Conservation (phyloP, 2,113 vertebrate species). For the Trinectes maculatus region DNA sequence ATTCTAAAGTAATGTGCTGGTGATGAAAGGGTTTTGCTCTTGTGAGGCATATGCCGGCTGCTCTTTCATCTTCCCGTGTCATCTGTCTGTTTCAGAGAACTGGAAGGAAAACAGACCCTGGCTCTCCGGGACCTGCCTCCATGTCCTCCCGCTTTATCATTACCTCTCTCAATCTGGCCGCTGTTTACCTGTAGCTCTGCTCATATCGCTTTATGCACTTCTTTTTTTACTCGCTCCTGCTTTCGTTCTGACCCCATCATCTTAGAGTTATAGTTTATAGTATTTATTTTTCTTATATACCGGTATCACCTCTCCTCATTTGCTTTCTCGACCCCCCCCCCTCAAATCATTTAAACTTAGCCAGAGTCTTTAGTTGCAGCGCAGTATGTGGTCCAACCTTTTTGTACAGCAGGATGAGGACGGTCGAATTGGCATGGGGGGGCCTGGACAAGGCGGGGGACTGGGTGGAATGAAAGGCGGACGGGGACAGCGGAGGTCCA, state of each 20-base stretch:
- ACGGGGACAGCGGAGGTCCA: constrained; percentile 67
- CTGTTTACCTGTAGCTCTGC: constrained; percentile 28
- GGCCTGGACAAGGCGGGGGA: constrained; percentile 58
- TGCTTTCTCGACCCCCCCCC: background rate
- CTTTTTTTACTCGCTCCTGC: constrained; percentile 4
- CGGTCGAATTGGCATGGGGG: constrained; percentile 71
- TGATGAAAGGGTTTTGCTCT: constrained; percentile 61
- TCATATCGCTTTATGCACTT: constrained; percentile 25
- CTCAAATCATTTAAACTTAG: constrained; percentile 11
- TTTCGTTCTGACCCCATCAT: constrained; percentile 19
- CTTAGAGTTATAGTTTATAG: constrained; percentile 21
- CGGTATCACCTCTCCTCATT: background rate
- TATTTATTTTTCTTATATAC: no score
- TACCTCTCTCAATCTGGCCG: constrained; percentile 25
- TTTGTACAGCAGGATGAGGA: constrained; percentile 86
- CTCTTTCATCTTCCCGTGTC: constrained; percentile 67
- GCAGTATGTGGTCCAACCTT: constrained; percentile 91
- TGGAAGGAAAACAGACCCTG: constrained; percentile 57
- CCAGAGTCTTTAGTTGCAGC: constrained; percentile 1
- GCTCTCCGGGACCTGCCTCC: constrained; percentile 54
- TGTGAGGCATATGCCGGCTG: constrained; percentile 60
- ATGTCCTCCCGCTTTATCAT: constrained; percentile 44
- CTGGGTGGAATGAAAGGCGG: constrained; percentile 59
- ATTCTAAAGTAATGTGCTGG: constrained; percentile 41
- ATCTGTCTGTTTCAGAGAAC: constrained; percentile 69